Percentiles rank a stretch among this genome's conserved stretches.
Evolutionary conservation across 2,888 invertebrate species (phyloP).

Genomic region (Apotomis turbidana): DNA sequence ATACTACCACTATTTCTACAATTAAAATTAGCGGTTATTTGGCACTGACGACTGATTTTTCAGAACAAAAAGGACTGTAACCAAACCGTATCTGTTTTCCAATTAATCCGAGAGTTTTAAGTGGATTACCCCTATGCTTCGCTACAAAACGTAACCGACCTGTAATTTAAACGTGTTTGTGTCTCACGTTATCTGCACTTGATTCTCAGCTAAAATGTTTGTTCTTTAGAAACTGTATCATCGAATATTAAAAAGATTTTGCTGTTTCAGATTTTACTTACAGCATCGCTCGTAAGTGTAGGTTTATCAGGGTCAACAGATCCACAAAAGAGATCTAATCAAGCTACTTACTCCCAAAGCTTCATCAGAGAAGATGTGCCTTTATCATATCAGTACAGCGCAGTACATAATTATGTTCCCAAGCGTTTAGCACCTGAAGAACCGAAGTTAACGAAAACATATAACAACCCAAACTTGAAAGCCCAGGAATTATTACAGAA

Average conservation of each 20-base stretch:
- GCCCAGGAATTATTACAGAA: background rate
- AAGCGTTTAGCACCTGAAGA: background rate
- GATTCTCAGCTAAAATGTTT: too few species aligned
- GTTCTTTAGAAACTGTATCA: too few species aligned
- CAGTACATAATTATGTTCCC: slow-evolving; percentile 48
- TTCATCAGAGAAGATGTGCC: slow-evolving; percentile 53
- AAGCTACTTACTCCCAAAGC: slow-evolving; percentile 52
- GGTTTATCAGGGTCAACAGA: slow-evolving; percentile 41
- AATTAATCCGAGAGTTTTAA: too few species aligned
- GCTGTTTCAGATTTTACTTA: slow-evolving; percentile 50
- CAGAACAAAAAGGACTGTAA: too few species aligned
- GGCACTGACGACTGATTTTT: too few species aligned
- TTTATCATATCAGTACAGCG: slow-evolving; percentile 50
- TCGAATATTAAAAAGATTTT: background rate
- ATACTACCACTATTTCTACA: too few species aligned
- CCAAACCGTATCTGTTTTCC: too few species aligned
- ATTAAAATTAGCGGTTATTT: too few species aligned
- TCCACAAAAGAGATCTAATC: slow-evolving; percentile 40
- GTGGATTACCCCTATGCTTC: too few species aligned
- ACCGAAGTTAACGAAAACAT: background rate
- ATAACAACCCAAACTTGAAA: slow-evolving; percentile 16
- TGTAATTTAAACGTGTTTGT: too few species aligned
- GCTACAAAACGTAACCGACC: too few species aligned
- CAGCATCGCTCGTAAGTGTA: slow-evolving; percentile 45
- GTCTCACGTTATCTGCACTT: too few species aligned